A percentile compares a stretch with the other conserved stretches of the same genome.
These are phyloP conservation scores for Stictonetta naevosa DNA, from an alignment of 2,113 vertebrate genomes.

Conservation along the genomic window DNA sequence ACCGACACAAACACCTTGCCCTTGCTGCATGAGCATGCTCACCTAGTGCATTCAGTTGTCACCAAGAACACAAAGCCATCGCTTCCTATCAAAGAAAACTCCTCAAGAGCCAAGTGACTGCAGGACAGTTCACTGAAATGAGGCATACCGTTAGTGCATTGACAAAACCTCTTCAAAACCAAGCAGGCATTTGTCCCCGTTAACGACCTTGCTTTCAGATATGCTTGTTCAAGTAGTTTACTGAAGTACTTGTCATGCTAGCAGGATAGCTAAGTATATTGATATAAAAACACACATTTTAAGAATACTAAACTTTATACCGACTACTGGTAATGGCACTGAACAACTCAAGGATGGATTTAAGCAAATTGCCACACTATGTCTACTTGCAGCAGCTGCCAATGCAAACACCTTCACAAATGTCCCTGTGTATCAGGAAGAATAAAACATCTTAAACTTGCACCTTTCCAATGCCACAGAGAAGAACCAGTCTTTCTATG, in stretches of 20 bases:
- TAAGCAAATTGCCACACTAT: neutral
- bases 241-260: accelerated
- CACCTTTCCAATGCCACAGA: neutral
- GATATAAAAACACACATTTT: neutral
- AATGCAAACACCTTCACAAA: neutral
- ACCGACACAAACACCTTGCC: neutral
- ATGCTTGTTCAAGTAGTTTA: neutral
- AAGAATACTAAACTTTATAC: neutral
- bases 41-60: neutral
- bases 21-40: neutral
- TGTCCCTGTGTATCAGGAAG: accelerated
- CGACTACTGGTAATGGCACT: neutral
- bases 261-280: neutral
- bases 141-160: accelerated
- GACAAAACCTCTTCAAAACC: neutral
- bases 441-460: neutral
- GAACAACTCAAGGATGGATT: neutral
- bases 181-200: neutral
- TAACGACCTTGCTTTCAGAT: neutral
- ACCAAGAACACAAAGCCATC: accelerated
- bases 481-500: neutral
- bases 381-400: neutral
- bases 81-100: neutral
- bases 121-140: neutral
- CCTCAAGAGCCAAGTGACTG: neutral